Base-by-base conservation (phyloP, 1,140 invertebrate genomes). In the Euglossa dilemma region DNA sequence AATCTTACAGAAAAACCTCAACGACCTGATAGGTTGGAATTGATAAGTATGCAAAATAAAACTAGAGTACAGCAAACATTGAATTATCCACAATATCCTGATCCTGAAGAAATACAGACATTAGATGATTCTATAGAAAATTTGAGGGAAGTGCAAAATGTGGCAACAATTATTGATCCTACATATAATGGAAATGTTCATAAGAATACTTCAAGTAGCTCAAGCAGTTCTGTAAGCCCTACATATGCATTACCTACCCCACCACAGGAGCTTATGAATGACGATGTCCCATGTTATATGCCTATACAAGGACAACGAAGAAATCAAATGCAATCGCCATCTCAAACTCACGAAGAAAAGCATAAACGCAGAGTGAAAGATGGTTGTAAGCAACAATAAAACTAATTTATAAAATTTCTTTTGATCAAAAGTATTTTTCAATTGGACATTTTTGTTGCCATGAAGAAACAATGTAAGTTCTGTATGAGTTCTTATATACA, bases 251-350 rank as follows among this genome's bases (percentile, higher is more conserved):
- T 93, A 52, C 92, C 94, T 1, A 92, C 92, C 18, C 91, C 93
- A 3, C 91, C 93, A 0, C 87, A 89, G 28, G 93, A 92, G 70
- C 80, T 92, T 8, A 92, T 91, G 91, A 85, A 86, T n/a, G 95
- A 96, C 50, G 96, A 96, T 85, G 94, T 95, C 54, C 96, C 96
- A 8, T 96, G 96, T 84, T 97, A 97, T 87, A 97, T 97, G 97
- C 97, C 97, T 67, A 97, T 97, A 87, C 97, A 97, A 93, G 97
- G 97, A 66, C 97, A 97, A 88, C 93, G 96, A 79, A 93, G 97
- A 87, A 96, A 92, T 86, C 93, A 94, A 73, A 84, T 80, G 6
- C 87, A 93, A 88, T 89, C 93, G 14, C 89, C 93, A 11, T 93
- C 94, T 3, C 91, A 95, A 28, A 92, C 93, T 73, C 95, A 95